phyloP scores from a whole-genome alignment of 1,140 invertebrate species.

The Procambarus virginalis region DNA sequence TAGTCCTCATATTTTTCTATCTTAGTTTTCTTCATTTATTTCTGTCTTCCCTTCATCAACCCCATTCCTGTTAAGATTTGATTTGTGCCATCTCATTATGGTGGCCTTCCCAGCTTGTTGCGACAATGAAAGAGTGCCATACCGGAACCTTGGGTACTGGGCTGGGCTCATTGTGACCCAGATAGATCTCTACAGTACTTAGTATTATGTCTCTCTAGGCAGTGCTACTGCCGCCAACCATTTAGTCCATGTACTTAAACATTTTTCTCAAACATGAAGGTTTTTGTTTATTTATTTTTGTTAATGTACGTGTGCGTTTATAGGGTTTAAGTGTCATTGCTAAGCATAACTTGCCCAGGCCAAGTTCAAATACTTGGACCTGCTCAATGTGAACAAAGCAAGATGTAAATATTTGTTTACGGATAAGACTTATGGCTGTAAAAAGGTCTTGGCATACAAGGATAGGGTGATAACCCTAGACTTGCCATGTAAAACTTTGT shows the following conservation, averaged over 20 bases:
- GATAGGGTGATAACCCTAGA: slow-evolving; percentile 24
- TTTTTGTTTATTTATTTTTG: slow-evolving; percentile 59
- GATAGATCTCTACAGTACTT: slow-evolving; percentile 56
- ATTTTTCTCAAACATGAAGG: slow-evolving; percentile 22
- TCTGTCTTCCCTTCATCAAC: neutral
- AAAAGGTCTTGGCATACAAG: slow-evolving; percentile 36
- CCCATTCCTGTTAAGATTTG: neutral
- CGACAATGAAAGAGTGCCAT: slow-evolving; percentile 47
- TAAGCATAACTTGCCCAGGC: slow-evolving; percentile 48
- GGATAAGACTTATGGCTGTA: slow-evolving; percentile 47
- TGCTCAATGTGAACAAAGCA: slow-evolving; percentile 59
- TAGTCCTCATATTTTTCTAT: neutral
- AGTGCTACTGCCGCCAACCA: slow-evolving; percentile 37
- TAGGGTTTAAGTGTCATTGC: slow-evolving; percentile 52
- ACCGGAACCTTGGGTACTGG: slow-evolving; percentile 26
- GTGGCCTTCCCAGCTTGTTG: slow-evolving; percentile 40
- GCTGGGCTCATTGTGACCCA: slow-evolving; percentile 40
- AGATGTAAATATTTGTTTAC: slow-evolving; percentile 64
- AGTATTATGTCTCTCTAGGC: slow-evolving; percentile 54
- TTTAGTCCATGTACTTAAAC: slow-evolving; percentile 66
- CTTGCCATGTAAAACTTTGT: slow-evolving; percentile 21
- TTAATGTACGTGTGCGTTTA: slow-evolving; percentile 44
- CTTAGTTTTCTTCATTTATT: slow-evolving; percentile 3
- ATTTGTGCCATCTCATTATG: slow-evolving; percentile 11
- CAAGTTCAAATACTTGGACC: slow-evolving; percentile 56